These are phyloP conservation scores for Limonius californicus DNA, from an alignment of 1,140 invertebrate species.

Conservation along the genomic window DNA sequence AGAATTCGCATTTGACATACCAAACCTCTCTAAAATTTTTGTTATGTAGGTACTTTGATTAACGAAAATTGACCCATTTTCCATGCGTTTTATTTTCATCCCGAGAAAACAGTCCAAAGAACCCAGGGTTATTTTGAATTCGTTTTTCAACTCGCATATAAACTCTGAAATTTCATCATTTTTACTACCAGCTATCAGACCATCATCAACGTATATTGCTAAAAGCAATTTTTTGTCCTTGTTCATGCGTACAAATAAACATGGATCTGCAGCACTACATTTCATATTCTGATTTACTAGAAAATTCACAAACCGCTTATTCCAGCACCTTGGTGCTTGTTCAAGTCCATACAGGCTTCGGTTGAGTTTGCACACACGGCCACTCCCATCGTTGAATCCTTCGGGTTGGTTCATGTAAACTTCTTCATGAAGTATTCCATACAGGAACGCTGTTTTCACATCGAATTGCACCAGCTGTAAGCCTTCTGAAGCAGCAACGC, in stretches of 20 bases:
- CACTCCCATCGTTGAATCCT: constrained; percentile 28
- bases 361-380: too few species aligned
- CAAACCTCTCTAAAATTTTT: constrained; percentile 30
- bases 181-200: constrained; percentile 33
- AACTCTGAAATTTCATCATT: constrained; percentile 17
- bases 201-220: constrained; percentile 51
- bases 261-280: constrained; percentile 40
- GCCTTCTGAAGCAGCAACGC: constrained; percentile 40
- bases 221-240: constrained; percentile 38
- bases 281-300: constrained; percentile 42
- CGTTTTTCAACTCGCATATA: constrained; percentile 9
- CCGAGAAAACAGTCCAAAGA: constrained; percentile 35
- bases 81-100: constrained; percentile 34
- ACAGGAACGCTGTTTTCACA: too few species aligned
- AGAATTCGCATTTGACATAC: constrained; percentile 32
- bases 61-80: constrained; percentile 29
- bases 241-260: constrained; percentile 40
- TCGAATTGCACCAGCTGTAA: constrained; percentile 41
- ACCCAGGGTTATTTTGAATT: constrained; percentile 24
- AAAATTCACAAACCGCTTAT: constrained; percentile 31
- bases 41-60: constrained; percentile 29
- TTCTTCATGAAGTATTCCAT: too few species aligned
- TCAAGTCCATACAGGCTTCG: constrained; percentile 49
- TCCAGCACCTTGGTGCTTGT: constrained; percentile 46
- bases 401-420: constrained; percentile 42